A percentile compares a stretch with the other conserved stretches of the same genome.
These are phyloP conservation scores for Nymphicus hollandicus DNA, from an alignment of 2,113 vertebrate genomes.

Conservation along the genomic window DNA sequence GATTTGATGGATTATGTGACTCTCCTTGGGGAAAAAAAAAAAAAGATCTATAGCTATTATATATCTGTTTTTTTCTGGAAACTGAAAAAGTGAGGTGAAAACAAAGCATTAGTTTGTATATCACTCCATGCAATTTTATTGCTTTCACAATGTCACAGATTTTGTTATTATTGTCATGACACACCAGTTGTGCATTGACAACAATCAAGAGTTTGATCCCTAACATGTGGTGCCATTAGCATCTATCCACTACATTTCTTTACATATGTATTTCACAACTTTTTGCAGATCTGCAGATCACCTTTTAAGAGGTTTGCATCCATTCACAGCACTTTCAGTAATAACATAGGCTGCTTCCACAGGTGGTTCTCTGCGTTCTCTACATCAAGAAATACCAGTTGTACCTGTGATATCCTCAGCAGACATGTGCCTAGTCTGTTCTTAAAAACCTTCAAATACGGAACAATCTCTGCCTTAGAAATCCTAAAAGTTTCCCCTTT, in stretches of 20 bases:
- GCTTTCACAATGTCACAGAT: not conserved
- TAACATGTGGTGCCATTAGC: not conserved
- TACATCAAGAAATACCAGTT: not conserved
- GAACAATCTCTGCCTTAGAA: not conserved
- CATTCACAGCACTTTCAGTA: not conserved
- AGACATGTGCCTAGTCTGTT: not conserved
- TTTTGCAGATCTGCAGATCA: not conserved
- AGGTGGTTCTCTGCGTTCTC: not conserved
- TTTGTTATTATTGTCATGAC: not conserved
- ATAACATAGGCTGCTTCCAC: not conserved
- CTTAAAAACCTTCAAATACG: not conserved
- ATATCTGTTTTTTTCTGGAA: not conserved
- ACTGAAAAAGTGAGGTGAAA: not conserved
- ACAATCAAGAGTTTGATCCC: not conserved
- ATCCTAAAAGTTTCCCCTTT: not conserved
- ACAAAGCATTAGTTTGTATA: not conserved
- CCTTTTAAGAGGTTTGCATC: not conserved
- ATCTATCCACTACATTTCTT: not conserved
- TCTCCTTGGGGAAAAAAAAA: rapidly evolving
- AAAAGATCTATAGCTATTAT: not conserved
- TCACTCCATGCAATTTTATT: not conserved
- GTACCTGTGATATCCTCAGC: not conserved
- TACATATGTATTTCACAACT: not conserved
- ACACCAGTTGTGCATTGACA: not conserved
- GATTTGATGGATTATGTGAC: not conserved